These are phyloP conservation scores for Clarias gariepinus DNA, from an alignment of 2,113 vertebrate genomes.

Conservation along the genomic window DNA sequence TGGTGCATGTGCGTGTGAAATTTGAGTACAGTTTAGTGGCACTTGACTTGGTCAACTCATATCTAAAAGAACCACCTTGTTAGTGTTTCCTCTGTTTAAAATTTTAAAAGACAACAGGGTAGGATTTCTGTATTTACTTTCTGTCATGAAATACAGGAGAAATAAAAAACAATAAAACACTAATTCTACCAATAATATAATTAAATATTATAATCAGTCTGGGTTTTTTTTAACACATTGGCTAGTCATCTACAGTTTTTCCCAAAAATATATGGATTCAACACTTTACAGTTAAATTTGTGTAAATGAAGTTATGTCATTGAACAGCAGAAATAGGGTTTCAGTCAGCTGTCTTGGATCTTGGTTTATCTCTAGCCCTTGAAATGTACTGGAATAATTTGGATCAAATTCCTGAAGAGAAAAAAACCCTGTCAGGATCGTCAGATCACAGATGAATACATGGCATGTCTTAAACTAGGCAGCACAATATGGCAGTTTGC, in stretches of 20 bases:
- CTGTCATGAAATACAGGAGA: neutral
- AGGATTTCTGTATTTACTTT: neutral
- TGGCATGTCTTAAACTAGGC: neutral
- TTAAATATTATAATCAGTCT: neutral
- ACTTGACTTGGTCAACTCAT: neutral
- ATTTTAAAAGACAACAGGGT: neutral
- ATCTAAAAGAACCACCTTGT: neutral
- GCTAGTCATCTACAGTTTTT: neutral
- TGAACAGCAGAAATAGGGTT: neutral
- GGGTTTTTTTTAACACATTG: neutral
- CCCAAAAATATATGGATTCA: conserved; percentile 9
- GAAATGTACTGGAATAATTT: conserved; percentile 19
- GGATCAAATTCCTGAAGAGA: conserved; percentile 26
- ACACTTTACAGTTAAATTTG: neutral
- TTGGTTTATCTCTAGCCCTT: conserved; percentile 38
- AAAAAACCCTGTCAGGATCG: neutral
- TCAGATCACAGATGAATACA: neutral
- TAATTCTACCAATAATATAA: neutral
- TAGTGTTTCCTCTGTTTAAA: conserved; percentile 10
- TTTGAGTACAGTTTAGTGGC: neutral
- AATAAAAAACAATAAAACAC: neutral
- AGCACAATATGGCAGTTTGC: conserved; percentile 11
- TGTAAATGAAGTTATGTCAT: neutral
- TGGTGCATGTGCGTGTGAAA: conserved; percentile 5
- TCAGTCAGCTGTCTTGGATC: conserved; percentile 9